Evolutionary conservation across 2,113 vertebrate species (phyloP), one percentile per base, ranked within the genome.

Genomic region (Mobula birostris): DNA sequence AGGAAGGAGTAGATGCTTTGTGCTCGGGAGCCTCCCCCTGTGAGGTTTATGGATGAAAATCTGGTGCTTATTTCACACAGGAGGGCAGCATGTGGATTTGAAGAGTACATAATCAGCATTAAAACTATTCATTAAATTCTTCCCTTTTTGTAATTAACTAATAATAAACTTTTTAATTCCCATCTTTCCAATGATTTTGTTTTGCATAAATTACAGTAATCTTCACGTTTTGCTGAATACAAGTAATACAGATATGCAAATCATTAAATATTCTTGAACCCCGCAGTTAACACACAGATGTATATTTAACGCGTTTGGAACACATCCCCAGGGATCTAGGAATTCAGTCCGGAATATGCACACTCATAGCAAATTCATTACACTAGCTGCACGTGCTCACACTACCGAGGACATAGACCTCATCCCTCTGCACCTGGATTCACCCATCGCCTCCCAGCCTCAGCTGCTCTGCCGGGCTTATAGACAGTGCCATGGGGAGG

Each of bases 191-290:
- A 92, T 70, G 32, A 40, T 92, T 21, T 40, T 91, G 36, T 68
- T 32, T 70, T 91, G 88, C 88, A 70, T 70, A 70, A 36, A 70
- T 92, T 92, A 36, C 17, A 9, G 68, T 92, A 92, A 72, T 72
- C n/a, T 92, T 40, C 5, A 2, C 66, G n/a, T 91, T 12, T 68
- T 7, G 66, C 63, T 19, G 63, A 68, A 36, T 70, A 17, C n/a
- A 70, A 9, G 14, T n/a, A 36, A 68, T 24, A 27, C 0, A 79
- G 7, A 68, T 68, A 68, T 32, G 14, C 29, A 36, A 15, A 32
- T 91, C 29, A 91, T 91, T 91, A 68, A 91, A 68, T 91, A 68
- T 68, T 66, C 32, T 68, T 36, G 7, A 17, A 36, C 58, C 15
- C 12, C 2, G 29, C 61, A 9, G 29, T 19, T n/a, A n/a, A 91